Base-by-base conservation (phyloP, 2,113 vertebrate genomes). In the Castor canadensis region DNA sequence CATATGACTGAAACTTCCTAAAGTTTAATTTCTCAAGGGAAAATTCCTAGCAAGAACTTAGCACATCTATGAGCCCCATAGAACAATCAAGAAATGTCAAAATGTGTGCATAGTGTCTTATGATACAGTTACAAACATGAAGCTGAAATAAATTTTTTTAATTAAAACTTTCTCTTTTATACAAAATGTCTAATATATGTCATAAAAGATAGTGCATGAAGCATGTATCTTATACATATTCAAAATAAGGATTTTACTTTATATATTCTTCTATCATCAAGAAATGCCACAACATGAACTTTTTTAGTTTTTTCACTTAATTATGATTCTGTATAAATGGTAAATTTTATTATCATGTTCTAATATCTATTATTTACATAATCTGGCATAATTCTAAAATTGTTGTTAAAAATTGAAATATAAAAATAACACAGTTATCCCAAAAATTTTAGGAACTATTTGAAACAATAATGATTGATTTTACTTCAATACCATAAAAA, bases 231-330 rank as follows among this genome's bases (percentile, higher is more conserved):
- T 87, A 85, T 64, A 49, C 30, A 7, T 76, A 91, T 62, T 22
- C 16, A 52, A 82, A 79, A 66, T 75, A 84, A 47, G 49, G 58
- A 72, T 67, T 86, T 64, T 92, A 77, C 0, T 60, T 10, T 58
- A 58, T 6, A 69, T 6, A 19, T 45, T 56, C 1, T 87, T 84
- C 38, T 71, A 62, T 66, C 20, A 17, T 81, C 58, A 91, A 32
- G 24, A 54, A 82, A 7, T 79, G 38, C 24, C 62, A 90, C 77
- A 87, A 49, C 28, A n/a, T 40, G 9, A 40, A 58, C 11, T 77
- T 73, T 80, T 76, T 77, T 62, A 71, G 43, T 40, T 91, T 87
- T 87, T 76, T 52, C 30, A 92, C 52, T 60, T 60, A 82, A 89
- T 16, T 80, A 79, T 80, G 75, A 80, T 93, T 75, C 58, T 90